Base-by-base conservation (phyloP, 2,797 vertebrate species). In the Lepidocolaptes lacrymiger region DNA sequence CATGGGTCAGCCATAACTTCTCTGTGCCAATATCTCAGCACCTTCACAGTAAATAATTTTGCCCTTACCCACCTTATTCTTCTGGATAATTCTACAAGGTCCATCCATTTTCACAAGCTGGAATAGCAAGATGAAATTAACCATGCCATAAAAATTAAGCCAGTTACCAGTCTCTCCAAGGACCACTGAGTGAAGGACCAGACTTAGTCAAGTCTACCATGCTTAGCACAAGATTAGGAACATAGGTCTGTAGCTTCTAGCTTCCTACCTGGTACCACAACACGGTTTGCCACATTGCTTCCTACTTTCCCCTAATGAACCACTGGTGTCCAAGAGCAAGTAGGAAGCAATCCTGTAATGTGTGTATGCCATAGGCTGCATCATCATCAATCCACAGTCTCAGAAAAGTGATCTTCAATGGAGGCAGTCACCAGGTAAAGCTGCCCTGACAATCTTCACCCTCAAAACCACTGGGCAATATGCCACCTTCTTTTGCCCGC, bases 331-430 rank as follows among this genome's bases (percentile, higher is more conserved):
- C 8, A 15, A 49, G 48, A 44, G 7, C 41, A 92, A 64, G 34
- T 6, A 9, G 36, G 69, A 76, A 18, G 48, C 28, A 37, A 13
- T 43, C 8, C 39, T 23, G 9, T 14, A 46, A 12, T 8, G 52
- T 1, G 1, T 4, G 15, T 23, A 3, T 8, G 24, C 23, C 14
- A 18, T 1, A 26, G n/a, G 21, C 22, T 58, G 26, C 5, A 28
- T 51, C 39, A 61, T 32, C 55, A 49, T 61, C 46, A 41, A 4
- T 16, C 54, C 8, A 7, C 28, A 14, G 1, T 7, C 55, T 61
- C 51, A 49, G 26, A 39, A 21, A 24, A 20, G 2, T 5, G 28
- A 6, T 28, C 19, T 66, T 74, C 48, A 24, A 46, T 12, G 14
- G 32, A 84, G 13, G 13, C 41, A 48, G 63, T 24, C 14, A 16